Evolutionary conservation across 2,113 vertebrate species (phyloP).

Genomic region (Laticauda laticaudata): DNA sequence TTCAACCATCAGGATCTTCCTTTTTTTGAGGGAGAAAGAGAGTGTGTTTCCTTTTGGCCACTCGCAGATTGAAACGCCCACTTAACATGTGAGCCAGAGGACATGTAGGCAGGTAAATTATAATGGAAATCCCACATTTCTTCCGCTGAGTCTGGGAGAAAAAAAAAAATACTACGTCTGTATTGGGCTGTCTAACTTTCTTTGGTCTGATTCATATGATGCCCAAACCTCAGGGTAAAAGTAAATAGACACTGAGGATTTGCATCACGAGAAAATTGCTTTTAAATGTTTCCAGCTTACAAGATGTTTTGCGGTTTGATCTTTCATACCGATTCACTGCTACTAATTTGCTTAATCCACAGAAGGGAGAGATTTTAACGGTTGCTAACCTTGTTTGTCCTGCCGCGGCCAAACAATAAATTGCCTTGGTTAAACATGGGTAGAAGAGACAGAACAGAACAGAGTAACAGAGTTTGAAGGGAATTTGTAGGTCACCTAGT

Average conservation of each 20-base stretch:
- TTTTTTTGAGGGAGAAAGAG: constrained; percentile 25
- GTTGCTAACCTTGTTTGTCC: neutral
- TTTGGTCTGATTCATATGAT: constrained; percentile 13
- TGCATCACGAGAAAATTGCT: constrained; percentile 1
- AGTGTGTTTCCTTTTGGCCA: constrained; percentile 35
- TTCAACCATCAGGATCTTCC: constrained; percentile 29
- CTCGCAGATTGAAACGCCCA: constrained; percentile 35
- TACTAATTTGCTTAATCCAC: neutral
- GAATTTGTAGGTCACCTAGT: too few species aligned
- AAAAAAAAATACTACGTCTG: neutral
- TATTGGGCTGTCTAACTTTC: neutral
- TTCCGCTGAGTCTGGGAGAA: constrained; percentile 13
- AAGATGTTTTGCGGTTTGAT: neutral
- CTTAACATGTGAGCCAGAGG: constrained; percentile 32
- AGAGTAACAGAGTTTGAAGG: too few species aligned
- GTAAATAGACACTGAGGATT: neutral
- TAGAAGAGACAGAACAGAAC: neutral
- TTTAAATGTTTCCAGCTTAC: constrained; percentile 25
- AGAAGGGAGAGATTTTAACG: neutral
- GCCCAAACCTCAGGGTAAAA: neutral
- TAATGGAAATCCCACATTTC: constrained; percentile 33
- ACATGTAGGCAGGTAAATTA: constrained; percentile 23
- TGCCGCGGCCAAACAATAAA: neutral
- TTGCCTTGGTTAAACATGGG: neutral
- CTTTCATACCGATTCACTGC: rapidly evolving